phyloP scores from a whole-genome alignment of 2,888 invertebrate species.

The Pinctada fucata region DNA sequence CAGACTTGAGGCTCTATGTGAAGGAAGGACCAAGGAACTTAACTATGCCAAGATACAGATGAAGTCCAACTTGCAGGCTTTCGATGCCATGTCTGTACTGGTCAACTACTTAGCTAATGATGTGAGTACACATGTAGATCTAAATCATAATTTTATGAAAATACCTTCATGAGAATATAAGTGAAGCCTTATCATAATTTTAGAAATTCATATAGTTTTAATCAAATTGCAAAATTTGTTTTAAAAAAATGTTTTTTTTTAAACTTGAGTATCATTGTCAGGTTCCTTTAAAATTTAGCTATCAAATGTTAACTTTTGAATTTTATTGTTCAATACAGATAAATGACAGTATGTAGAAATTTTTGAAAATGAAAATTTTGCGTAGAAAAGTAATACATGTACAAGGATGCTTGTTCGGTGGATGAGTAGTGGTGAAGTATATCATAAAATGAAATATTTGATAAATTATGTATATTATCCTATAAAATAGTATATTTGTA shows the following conservation, averaged over 20 bases:
- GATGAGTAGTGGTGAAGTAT: too few relatives aligned
- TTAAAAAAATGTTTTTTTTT: not conserved
- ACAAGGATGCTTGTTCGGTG: too few relatives aligned
- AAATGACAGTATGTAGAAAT: too few relatives aligned
- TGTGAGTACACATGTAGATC: constrained; percentile 73
- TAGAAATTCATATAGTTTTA: not conserved
- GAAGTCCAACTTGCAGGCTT: constrained; percentile 82
- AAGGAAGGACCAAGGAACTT: constrained; percentile 76
- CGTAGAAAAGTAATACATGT: too few relatives aligned
- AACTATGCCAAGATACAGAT: constrained; percentile 73
- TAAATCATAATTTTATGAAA: not conserved
- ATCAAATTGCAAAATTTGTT: not conserved
- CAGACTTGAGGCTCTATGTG: constrained; percentile 76
- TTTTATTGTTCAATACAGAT: too few relatives aligned
- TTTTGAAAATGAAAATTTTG: too few relatives aligned
- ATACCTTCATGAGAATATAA: not conserved
- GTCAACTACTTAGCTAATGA: constrained; percentile 88
- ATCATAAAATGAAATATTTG: too few relatives aligned
- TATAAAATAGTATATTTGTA: too few relatives aligned
- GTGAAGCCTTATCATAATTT: not conserved
- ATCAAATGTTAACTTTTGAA: too few relatives aligned
- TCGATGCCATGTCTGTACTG: constrained; percentile 90
- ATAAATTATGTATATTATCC: too few relatives aligned
- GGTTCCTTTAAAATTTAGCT: too few relatives aligned
- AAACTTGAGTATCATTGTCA: too few relatives aligned